Base-by-base conservation (phyloP, 2,113 vertebrate species). In the Seriola rivoliana region DNA sequence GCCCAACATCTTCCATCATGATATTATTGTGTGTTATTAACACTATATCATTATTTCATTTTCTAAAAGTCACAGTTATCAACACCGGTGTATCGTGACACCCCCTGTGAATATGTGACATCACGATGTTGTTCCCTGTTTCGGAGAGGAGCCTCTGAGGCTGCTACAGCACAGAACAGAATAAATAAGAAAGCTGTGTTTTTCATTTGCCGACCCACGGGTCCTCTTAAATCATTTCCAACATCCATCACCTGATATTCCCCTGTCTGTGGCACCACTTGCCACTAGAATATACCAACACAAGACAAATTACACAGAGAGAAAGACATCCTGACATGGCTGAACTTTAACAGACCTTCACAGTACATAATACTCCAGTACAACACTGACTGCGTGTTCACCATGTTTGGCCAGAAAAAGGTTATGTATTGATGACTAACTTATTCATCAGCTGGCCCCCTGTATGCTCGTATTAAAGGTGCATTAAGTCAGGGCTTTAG, bases 211-310 rank as follows among this genome's bases (percentile, higher is more conserved):
- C 81, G 54, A 67, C 21, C 81, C 64, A 67, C 17, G 36, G 81
- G 57, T 36, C 63, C 48, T 81, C 71, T 77, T 40, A 44, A 63
- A 75, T 71, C n/a, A 34, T 82, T 74, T 71, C 34, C 63, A 40
- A 62, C 58, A 79, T 75, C 55, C 67, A 76, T 87, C 71, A 74
- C 52, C 52, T 65, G 42, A 54, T 67, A 42, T 57, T 73, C 36
- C 52, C 9, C 29, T 79, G 72, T 42, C 64, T 69, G n/a, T 11
- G 65, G 62, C 5, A 42, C 40, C 42, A 69, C 62, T 32, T 11
- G 2, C 80, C 29, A 40, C 40, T 11, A 59, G 42, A 78, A 80
- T 65, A 80, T 64, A 76, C 29, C 34, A 81, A 81, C 83, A 73
- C 70, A 84, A 71, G 16, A 70, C 60, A 76, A 78, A 71, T 75